Conservation (phyloP, 1,140 invertebrate species). For the Aphaenogaster ashmeadi region DNA sequence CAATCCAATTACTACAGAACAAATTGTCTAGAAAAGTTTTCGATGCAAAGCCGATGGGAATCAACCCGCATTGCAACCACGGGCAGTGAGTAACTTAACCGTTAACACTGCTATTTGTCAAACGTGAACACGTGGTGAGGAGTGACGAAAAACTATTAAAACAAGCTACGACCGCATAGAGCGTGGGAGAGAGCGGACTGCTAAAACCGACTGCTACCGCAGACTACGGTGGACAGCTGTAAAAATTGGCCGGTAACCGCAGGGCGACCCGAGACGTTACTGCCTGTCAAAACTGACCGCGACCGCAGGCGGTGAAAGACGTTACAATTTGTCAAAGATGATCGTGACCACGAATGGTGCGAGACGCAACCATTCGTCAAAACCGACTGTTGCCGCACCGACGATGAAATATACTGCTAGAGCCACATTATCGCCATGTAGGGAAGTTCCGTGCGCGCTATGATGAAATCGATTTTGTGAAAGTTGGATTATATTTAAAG, state of each 20-base stretch:
- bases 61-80: neutral
- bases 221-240: conserved; percentile 48
- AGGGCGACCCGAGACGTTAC: conserved; percentile 48
- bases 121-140: neutral
- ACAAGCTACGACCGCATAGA: conserved; percentile 34
- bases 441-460: neutral
- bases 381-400: conserved; percentile 22
- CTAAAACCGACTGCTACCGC: conserved; percentile 51
- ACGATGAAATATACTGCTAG: conserved; percentile 29
- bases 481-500: neutral
- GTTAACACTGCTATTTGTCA: conserved; percentile 44
- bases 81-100: conserved; percentile 12
- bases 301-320: conserved; percentile 57
- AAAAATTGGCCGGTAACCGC: conserved; percentile 53
- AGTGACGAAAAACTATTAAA: conserved; percentile 44
- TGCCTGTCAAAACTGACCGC: conserved; percentile 57
- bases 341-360: conserved; percentile 40
- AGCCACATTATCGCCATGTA: neutral
- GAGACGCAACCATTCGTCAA: conserved; percentile 50
- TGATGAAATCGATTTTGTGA: neutral
- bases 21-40: neutral
- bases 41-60: neutral
- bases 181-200: neutral
- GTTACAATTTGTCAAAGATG: conserved; percentile 58
- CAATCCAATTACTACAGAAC: neutral